Evolutionary conservation across 2,113 vertebrate genomes (phyloP).

Genomic region (Semnornis frantzii): DNA sequence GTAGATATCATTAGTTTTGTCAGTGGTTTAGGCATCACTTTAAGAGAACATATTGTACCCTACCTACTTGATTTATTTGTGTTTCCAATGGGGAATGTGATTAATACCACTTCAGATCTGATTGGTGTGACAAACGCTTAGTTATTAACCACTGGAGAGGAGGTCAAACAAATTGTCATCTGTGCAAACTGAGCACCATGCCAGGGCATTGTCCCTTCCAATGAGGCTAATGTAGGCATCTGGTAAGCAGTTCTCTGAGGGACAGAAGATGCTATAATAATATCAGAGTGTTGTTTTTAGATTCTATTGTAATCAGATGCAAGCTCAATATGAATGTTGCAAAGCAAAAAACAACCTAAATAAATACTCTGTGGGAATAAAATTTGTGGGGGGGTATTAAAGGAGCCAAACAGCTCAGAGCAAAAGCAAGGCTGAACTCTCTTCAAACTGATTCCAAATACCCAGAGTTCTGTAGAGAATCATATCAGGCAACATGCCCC

Average conservation of each 20-base stretch:
- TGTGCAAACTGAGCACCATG: background rate
- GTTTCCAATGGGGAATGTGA: background rate
- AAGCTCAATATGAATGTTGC: background rate
- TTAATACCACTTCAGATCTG: background rate
- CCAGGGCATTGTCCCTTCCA: background rate
- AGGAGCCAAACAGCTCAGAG: background rate
- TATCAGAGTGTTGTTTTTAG: background rate
- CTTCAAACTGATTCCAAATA: background rate
- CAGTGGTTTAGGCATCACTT: constrained; percentile 22
- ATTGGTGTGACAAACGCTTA: background rate
- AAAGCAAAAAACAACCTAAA: background rate
- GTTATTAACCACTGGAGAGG: background rate
- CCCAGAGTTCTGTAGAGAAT: background rate
- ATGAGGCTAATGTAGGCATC: background rate
- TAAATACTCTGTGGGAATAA: background rate
- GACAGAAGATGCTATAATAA: background rate
- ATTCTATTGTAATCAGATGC: background rate
- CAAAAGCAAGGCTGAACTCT: background rate
- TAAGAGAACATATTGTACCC: constrained; percentile 5
- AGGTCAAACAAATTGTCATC: background rate
- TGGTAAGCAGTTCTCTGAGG: background rate
- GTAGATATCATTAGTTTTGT: constrained; percentile 26
- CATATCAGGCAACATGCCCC: background rate
- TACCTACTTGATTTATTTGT: background rate
- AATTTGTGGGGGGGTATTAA: background rate